Base-by-base conservation (phyloP, 2,888 invertebrate species). In the Yponomeuta sedellus region DNA sequence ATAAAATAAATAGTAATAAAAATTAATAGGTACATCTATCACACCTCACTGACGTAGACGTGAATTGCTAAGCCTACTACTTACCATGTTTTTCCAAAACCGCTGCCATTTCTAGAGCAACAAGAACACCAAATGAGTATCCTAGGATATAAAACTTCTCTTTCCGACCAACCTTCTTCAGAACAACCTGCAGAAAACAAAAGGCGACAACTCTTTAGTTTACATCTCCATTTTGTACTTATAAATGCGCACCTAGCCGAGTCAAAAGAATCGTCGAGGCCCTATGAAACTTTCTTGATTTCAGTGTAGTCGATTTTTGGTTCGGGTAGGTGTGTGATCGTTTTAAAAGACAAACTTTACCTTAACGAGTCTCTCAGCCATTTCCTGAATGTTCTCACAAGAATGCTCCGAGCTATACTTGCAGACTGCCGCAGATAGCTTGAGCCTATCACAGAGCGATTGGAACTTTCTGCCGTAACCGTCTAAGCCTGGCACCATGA, bases 141-240 rank as follows among this genome's bases (percentile, higher is more conserved):
- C 71, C 71, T 39, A 71, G 40, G 20, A 71, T 34, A 57, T 70
- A 68, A 57, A 71, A 71, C 16, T 40, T 65, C 20, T 68, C 56
- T 28, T 64, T 67, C 2, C 44, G 65, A 57, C 28, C 57, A 19
- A 68, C n/a, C 64, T 64, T 69, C n/a, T 68, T 58, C 34, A 67
- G 28, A 57, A 69, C 62, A 12, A 68, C 65, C 68, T 66, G 62
- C 34, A 44, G 20, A 28, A 16, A 10, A 40, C 5, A 56, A 10
- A 34, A 34, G 1, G 10, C 34, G 8, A 34, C 6, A 34, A 44
- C 19, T 16, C 11, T 19, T 40, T 63, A 20, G 12, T 10, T 5
- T 34, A 52, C 16, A 52, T 52, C 44, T 52, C 34, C 34, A 34
- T 34, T 3, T 34, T 8, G 34, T 34, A 8, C 34, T 34, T 34